Evolutionary conservation across 2,113 vertebrate species (phyloP).

Genomic region (Macaca mulatta): DNA sequence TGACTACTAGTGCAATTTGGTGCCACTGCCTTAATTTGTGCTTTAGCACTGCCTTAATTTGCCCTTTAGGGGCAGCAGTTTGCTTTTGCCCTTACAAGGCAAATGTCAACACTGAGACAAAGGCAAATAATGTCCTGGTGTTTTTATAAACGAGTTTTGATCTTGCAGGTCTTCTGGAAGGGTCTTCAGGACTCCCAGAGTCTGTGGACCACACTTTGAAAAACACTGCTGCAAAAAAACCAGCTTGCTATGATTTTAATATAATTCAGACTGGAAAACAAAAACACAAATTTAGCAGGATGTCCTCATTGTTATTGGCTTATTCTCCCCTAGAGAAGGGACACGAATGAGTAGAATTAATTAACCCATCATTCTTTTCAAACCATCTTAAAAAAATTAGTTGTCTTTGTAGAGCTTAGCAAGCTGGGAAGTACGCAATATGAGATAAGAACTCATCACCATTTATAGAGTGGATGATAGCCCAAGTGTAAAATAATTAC

Average conservation of each 20-base stretch:
- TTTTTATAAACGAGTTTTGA: constrained; percentile 4
- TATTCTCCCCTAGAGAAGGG: not conserved
- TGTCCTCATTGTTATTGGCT: not conserved
- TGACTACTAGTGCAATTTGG: not conserved
- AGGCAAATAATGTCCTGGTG: not conserved
- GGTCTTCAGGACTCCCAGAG: not conserved
- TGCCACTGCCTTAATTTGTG: not conserved
- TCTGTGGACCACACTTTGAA: not conserved
- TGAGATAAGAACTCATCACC: not conserved
- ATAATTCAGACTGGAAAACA: not conserved
- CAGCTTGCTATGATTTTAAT: not conserved
- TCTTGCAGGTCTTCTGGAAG: not conserved
- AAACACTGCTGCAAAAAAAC: not conserved
- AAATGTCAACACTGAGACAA: not conserved
- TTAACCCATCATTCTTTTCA: not conserved
- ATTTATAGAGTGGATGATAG: not conserved
- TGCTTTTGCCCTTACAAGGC: not conserved
- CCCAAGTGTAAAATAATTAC: not conserved
- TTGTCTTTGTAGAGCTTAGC: not conserved
- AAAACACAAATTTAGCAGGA: not conserved
- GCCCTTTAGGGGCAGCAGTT: not conserved
- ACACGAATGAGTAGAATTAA: not conserved
- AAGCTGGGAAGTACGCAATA: not conserved
- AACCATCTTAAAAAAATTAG: not conserved
- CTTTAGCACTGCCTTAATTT: no score